Conservation (phyloP, 2,797 vertebrate genomes). For the Pangasius sanitwongsei region DNA sequence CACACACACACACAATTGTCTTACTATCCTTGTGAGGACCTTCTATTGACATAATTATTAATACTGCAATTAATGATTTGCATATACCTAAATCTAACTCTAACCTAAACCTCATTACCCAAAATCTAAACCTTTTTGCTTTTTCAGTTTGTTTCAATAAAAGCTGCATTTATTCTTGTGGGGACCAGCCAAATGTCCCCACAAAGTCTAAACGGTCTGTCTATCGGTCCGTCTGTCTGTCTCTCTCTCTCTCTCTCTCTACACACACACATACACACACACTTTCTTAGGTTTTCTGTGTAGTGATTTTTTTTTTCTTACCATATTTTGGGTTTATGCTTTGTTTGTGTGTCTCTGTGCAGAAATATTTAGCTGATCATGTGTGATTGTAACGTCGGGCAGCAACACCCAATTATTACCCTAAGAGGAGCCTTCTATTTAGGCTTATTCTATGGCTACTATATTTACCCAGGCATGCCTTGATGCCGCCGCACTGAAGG, state of each 20-base stretch:
- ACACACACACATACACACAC: constrained; percentile 49
- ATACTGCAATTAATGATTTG: neutral
- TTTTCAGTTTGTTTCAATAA: neutral
- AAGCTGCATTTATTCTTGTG: neutral
- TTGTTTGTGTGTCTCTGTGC: constrained; percentile 80
- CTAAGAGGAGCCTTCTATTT: constrained; percentile 86
- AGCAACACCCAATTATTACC: constrained; percentile 87
- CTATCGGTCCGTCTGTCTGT: neutral
- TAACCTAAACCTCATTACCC: neutral
- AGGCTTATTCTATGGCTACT: constrained; percentile 81
- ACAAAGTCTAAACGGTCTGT: neutral
- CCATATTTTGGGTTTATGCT: constrained; percentile 72
- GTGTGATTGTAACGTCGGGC: constrained; percentile 86
- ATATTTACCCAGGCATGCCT: constrained; percentile 86
- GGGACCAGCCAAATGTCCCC: neutral
- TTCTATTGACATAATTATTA: neutral
- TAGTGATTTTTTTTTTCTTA: constrained; percentile 65
- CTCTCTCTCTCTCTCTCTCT: neutral
- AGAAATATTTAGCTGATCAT: constrained; percentile 77
- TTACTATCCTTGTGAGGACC: neutral
- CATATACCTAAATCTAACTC: neutral
- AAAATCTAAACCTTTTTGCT: neutral
- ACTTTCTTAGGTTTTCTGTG: constrained; percentile 57
- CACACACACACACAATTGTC: constrained; percentile 41
- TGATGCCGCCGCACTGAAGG: constrained; percentile 64